These are phyloP conservation scores for Pachyuromys duprasi DNA, from an alignment of 2,797 vertebrate genomes.

Conservation along the genomic window DNA sequence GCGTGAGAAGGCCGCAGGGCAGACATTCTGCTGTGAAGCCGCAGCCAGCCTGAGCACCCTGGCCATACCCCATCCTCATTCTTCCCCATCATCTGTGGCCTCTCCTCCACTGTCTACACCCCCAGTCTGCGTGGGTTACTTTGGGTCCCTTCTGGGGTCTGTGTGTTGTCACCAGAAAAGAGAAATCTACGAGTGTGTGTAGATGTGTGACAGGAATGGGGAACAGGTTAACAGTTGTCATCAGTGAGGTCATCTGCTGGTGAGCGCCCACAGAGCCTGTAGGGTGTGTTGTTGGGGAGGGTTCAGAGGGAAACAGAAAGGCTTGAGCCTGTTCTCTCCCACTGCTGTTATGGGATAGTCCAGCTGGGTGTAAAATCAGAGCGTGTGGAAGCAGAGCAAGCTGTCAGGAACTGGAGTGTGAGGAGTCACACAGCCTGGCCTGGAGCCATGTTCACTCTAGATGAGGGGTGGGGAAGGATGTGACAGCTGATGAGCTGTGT, in stretches of 20 bases:
- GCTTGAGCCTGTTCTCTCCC: no score
- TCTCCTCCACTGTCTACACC: neutral
- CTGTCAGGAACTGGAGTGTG: no score
- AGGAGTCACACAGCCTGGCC: no score
- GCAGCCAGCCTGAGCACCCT: neutral
- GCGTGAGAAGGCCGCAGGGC: neutral
- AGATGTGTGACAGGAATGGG: neutral
- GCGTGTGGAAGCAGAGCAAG: no score
- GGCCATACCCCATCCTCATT: neutral
- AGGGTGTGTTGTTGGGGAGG: neutral
- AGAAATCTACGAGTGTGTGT: neutral
- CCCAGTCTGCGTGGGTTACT: fast-evolving
- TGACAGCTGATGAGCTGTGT: no score
- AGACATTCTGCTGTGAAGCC: neutral
- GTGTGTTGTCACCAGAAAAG: neutral
- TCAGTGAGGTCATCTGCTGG: neutral
- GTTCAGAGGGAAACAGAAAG: neutral
- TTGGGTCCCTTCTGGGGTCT: neutral
- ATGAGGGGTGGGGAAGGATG: no score
- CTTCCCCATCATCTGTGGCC: neutral
- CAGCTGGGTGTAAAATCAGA: neutral
- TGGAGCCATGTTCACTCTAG: no score
- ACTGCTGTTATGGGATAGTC: no score
- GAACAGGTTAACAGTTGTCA: fast-evolving
- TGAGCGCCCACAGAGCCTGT: fast-evolving